Evolutionary conservation across 2,113 vertebrate genomes (phyloP).

Genomic region (Ancistrus triradiatus): DNA sequence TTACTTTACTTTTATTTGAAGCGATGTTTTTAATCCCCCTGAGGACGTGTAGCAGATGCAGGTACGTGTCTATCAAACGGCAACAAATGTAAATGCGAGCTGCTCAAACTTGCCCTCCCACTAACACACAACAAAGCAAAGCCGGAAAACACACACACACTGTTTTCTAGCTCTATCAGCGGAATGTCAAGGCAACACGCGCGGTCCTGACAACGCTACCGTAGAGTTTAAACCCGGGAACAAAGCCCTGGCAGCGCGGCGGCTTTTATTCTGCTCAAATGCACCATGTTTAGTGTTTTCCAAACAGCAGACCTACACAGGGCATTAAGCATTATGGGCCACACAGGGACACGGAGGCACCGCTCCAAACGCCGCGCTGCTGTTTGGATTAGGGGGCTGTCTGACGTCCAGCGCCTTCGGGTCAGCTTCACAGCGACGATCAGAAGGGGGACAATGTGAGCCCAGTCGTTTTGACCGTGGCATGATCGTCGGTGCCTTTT

Average conservation of each 20-base stretch:
- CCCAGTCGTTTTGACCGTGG: too few species aligned
- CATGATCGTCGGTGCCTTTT: too few species aligned
- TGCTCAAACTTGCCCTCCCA: conserved; percentile 58
- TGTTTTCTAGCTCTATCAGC: conserved; percentile 7
- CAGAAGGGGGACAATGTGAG: too few species aligned
- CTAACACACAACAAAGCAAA: conserved; percentile 59
- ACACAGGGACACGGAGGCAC: too few species aligned
- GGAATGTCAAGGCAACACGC: conserved; percentile 13
- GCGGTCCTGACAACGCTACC: background rate
- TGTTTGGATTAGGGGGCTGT: too few species aligned
- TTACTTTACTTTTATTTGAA: conserved; percentile 71
- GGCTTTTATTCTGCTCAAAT: conserved; percentile 3
- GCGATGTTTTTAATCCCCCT: conserved; percentile 72
- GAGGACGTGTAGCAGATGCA: conserved; percentile 61
- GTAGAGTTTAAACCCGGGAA: conserved; percentile 21
- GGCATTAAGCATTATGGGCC: too few species aligned
- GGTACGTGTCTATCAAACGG: conserved; percentile 52
- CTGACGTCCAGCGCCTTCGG: too few species aligned
- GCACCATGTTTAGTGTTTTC: too few species aligned
- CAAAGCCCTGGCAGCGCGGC: conserved; percentile 16
- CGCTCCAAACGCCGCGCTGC: too few species aligned
- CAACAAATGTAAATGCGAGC: conserved; percentile 56
- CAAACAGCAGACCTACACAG: too few species aligned
- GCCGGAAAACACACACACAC: conserved; percentile 6
- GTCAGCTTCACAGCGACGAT: too few species aligned